Evolutionary conservation across 2,888 invertebrate genomes (phyloP), one percentile per base, ranked within the genome.

Genomic region (Oxycera nigricornis): DNA sequence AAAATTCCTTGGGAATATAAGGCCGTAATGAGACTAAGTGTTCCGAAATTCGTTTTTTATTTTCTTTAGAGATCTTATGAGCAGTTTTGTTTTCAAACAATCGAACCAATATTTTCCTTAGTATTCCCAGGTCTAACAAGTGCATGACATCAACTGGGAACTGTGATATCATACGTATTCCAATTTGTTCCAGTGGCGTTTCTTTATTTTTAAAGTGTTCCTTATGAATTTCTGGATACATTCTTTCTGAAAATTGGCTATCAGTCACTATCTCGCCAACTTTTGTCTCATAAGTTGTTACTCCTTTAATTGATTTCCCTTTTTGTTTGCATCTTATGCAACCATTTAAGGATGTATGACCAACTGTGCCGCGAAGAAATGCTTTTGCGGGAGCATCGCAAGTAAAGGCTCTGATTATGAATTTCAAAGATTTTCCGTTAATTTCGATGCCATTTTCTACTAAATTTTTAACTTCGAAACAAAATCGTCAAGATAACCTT

Each of bases 111-210:
- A 9, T 26, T 46, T 46, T 46, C 14, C 46, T 46, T 46, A 7
- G n/a, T 17, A 62, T 28, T 62, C 62, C 62, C 9, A 62, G 17
- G 31, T 62, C 17, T 28, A 22, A 30, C n/a, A 62, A 46, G 46
- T 46, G 22, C 17, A 20, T 31, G 3, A 46, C 46, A 46, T 46
- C 46, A 35, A 9, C 26, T n/a, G n/a, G n/a, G n/a, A n/a, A n/a
- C n/a, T n/a, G n/a, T n/a, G n/a, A 35, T 35, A 35, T 35, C 35
- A 59, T 59, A 2, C 30, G 20, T 2, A 59, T 59, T 59, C 59
- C 59, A 4, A 59, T 2, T 59, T 28, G 2, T 59, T 59, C 59
- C 7, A 59, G 14, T 28, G n/a, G 3, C n/a, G 26, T 59, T 59
- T 59, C 7, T 11, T 57, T 26, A 17, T 6, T 26, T 59, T 26